Conservation (phyloP, 2,797 vertebrate genomes). For the Pangasius krempfi region DNA sequence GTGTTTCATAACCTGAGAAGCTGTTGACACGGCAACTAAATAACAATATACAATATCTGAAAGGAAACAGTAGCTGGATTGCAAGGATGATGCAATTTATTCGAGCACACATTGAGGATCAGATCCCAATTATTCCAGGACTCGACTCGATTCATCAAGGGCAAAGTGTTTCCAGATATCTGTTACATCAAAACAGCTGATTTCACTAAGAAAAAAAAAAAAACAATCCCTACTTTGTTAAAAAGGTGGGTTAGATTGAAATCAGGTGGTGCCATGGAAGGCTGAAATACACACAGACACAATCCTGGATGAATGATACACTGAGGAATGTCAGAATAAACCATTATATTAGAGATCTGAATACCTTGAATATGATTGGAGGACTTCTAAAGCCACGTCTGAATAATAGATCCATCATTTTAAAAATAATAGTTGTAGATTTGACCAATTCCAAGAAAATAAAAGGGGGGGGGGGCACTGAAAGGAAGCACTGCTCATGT, state of each 20-base stretch:
- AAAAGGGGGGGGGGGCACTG: not conserved
- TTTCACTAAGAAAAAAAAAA: not conserved
- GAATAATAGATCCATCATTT: not conserved
- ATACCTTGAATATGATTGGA: not conserved
- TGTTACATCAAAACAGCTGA: slow-evolving; percentile 28
- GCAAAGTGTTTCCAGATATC: slow-evolving; percentile 36
- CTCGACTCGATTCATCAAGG: slow-evolving; percentile 11
- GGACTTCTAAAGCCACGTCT: not conserved
- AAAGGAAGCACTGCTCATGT: not conserved
- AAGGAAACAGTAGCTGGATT: slow-evolving; percentile 10
- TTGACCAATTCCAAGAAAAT: not conserved
- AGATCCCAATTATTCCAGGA: slow-evolving; percentile 25
- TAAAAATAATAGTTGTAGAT: not conserved
- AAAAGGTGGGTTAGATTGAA: slow-evolving; percentile 17
- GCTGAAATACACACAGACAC: not conserved
- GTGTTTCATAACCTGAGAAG: slow-evolving; percentile 27
- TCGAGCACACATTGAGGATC: slow-evolving; percentile 2
- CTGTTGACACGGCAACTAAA: slow-evolving; percentile 34
- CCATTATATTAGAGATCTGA: not conserved
- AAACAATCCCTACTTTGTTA: slow-evolving; percentile 31
- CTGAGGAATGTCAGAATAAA: not conserved
- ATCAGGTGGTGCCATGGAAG: not conserved
- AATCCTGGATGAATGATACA: not conserved
- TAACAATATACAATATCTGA: slow-evolving; percentile 8
- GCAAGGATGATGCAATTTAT: slow-evolving; percentile 12